phyloP scores from a whole-genome alignment of 2,888 invertebrate genomes.

The Anaspis maculata region DNA sequence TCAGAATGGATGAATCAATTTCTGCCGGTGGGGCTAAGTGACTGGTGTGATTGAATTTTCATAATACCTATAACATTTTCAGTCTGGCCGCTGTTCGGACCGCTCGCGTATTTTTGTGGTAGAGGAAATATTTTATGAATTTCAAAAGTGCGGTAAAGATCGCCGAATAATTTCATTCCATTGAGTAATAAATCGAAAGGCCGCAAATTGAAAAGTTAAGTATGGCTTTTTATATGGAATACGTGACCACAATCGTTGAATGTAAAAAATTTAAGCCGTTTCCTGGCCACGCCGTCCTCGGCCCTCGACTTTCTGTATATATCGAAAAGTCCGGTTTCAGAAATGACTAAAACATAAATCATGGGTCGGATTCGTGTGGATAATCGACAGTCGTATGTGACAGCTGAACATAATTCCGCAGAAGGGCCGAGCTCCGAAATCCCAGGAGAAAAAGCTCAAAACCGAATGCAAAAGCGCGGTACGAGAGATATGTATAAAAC shows the following conservation, averaged over 20 bases:
- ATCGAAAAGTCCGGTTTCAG: slow-evolving; percentile 25
- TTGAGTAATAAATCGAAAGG: slow-evolving; percentile 22
- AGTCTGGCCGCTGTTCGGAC: no score
- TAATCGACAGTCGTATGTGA: slow-evolving; percentile 35
- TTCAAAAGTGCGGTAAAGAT: slow-evolving; percentile 7
- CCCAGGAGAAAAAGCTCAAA: slow-evolving; percentile 16
- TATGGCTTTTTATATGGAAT: slow-evolving; percentile 24
- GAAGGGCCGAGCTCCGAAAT: slow-evolving; percentile 15
- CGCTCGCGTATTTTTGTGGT: no score
- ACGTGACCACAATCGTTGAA: slow-evolving; percentile 28
- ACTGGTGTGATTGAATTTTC: no score
- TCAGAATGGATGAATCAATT: no score
- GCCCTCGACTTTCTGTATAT: slow-evolving; percentile 11
- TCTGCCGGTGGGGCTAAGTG: no score
- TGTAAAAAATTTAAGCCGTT: slow-evolving; percentile 26
- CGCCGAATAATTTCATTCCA: slow-evolving; percentile 10
- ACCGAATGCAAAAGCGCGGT: slow-evolving; percentile 17
- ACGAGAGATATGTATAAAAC: slow-evolving; percentile 16
- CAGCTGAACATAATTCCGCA: slow-evolving; percentile 32
- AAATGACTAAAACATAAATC: slow-evolving; percentile 33
- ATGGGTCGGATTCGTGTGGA: slow-evolving; percentile 29
- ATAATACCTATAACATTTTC: no score
- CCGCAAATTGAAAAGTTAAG: slow-evolving; percentile 29
- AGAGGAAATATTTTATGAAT: no score
- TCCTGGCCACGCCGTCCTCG: slow-evolving; percentile 20